Evolutionary conservation across 1,140 invertebrate species (phyloP), one percentile per base, ranked within the genome.

Genomic region (Hesperophylax magnus): DNA sequence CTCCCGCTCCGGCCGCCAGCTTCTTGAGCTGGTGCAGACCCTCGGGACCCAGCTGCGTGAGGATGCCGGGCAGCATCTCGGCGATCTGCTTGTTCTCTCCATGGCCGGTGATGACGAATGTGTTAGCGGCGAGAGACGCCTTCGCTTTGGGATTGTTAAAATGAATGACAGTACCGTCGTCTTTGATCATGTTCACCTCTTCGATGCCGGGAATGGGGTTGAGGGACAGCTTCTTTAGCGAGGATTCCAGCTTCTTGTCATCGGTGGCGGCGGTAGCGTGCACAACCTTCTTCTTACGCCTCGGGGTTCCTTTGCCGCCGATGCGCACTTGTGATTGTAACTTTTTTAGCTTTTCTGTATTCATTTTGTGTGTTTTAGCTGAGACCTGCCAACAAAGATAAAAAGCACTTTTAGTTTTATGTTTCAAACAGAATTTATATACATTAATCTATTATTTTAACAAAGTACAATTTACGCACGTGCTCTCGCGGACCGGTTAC

Each of bases 91-190:
- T 99, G 84, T 94, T 97, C 89, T 99, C 98, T 15, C 97, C 97
- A 90, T 99, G 98, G 17, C 99, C 99, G 75, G 97, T 99, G 81
- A 99, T 97, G 76, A 98, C 98, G 90, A 99, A 99, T 81, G 98
- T 99, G 87, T 99, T 99, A 47, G 98, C 98, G 61, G 97, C 95
- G 78, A 99, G 92, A 72, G 98, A 99, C 53, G 98, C 99, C 91
- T 99, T 98, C 31, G 99, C 98, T 91, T 99, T 99, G 18, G 99
- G 98, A 89, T 99, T 99, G 89, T 99, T 99, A 88, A 99, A 99
- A 88, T 99, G 98, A 87, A 99, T 99, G 6, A 99, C 98, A 60
- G 96, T 96, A 34, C 98, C 98, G 91, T 99, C 99, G 88, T 99
- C 98, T 92, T 99, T 99, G 86, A 99, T 99, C 97, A 99, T 99